Evolutionary conservation across 2,113 vertebrate genomes (phyloP).

Genomic region (Gallinago paraguaiae): DNA sequence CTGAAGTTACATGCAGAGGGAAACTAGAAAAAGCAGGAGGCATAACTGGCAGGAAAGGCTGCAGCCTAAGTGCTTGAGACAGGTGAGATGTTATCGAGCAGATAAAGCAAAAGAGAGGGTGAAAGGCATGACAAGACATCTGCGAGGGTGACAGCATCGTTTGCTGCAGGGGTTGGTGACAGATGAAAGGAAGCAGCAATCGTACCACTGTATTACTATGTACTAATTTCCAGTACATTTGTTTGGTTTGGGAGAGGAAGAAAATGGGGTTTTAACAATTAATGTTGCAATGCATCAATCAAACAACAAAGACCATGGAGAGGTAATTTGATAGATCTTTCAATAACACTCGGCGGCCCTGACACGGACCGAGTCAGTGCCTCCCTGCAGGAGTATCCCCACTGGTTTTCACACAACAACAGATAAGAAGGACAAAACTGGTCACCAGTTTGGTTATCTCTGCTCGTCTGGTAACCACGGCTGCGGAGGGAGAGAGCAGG

Average conservation of each 20-base stretch:
- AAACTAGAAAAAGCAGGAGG: background rate
- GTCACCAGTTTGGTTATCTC: background rate
- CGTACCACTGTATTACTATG: background rate
- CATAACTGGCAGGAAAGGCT: background rate
- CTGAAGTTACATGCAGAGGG: background rate
- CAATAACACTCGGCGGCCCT: rapidly evolving
- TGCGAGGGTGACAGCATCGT: background rate
- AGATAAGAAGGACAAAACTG: background rate
- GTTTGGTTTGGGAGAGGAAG: background rate
- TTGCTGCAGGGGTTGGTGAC: background rate
- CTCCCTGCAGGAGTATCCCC: background rate
- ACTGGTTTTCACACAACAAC: background rate
- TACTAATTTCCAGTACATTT: background rate
- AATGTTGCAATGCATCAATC: background rate
- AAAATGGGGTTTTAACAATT: background rate
- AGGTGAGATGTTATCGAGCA: background rate
- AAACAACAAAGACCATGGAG: rapidly evolving
- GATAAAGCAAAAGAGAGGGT: background rate
- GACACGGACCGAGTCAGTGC: background rate
- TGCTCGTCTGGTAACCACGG: background rate
- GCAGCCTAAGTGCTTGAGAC: background rate
- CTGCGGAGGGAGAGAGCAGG: background rate
- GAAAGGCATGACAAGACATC: background rate
- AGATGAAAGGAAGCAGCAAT: background rate
- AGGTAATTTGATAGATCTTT: background rate